phyloP scores from a whole-genome alignment of 2,797 vertebrate species.

The Microtus agrestis region DNA sequence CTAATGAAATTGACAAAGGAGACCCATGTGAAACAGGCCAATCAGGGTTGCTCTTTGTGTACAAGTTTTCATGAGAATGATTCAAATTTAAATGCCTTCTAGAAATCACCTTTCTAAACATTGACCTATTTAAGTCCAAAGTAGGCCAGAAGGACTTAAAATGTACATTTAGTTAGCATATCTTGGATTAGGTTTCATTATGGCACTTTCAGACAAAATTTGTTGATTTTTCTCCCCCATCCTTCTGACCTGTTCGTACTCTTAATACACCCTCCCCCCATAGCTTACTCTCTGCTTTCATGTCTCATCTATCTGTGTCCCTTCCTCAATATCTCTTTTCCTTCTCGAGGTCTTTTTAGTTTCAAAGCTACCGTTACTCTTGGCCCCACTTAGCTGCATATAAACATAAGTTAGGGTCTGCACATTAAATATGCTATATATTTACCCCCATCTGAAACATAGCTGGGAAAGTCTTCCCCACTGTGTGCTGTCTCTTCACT shows the following conservation, averaged over 20 bases:
- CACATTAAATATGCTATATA: not conserved
- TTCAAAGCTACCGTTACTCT: not conserved
- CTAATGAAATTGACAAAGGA: not conserved
- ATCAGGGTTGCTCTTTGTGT: not conserved
- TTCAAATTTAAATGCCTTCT: not conserved
- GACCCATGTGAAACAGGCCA: not conserved
- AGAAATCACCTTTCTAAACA: slow-evolving; percentile 6
- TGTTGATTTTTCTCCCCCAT: not conserved
- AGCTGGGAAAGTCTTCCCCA: not conserved
- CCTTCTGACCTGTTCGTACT: not conserved
- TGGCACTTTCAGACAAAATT: not conserved
- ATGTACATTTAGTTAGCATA: not conserved
- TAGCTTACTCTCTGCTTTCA: not conserved
- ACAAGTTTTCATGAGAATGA: not conserved
- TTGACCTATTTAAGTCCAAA: not conserved
- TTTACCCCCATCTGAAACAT: not conserved
- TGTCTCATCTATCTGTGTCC: not conserved
- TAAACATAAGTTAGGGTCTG: not conserved
- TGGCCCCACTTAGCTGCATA: not conserved
- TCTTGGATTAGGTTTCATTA: not conserved
- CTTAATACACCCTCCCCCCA: not conserved
- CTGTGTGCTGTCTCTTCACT: not conserved
- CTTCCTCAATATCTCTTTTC: not conserved
- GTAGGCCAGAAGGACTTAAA: not conserved
- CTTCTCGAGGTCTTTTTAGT: not conserved